These are phyloP conservation scores for Thecocarcelia acutangulata DNA, from an alignment of 2,888 invertebrate genomes.

Conservation along the genomic window DNA sequence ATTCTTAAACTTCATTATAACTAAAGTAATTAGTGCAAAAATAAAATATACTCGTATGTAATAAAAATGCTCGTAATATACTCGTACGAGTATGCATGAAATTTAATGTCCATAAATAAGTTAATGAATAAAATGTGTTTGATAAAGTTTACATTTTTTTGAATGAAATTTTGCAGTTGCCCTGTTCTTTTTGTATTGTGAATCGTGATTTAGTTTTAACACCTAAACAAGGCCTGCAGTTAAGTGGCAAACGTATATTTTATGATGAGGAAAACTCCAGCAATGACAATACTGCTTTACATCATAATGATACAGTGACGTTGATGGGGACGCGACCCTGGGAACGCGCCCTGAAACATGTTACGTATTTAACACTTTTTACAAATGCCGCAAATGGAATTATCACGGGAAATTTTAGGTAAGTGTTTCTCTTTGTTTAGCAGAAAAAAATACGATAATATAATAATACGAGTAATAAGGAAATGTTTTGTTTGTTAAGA, in stretches of 20 bases:
- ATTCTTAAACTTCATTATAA: constrained; percentile 2
- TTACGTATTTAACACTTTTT: constrained; percentile 85
- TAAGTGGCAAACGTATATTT: constrained; percentile 78
- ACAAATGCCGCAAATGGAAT: constrained; percentile 75
- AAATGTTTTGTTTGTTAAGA: constrained; percentile 19
- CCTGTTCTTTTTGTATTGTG: constrained; percentile 71
- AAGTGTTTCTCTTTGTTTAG: constrained; percentile 43
- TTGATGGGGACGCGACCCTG: constrained; percentile 81
- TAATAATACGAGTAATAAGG: constrained; percentile 36
- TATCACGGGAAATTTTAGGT: constrained; percentile 78
- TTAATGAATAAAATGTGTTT: constrained; percentile 5
- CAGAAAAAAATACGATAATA: no score
- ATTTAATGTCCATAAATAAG: neutral
- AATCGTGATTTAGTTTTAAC: constrained; percentile 80
- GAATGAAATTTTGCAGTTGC: constrained; percentile 68
- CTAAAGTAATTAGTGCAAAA: constrained; percentile 41
- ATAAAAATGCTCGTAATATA: neutral
- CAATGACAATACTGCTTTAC: constrained; percentile 22
- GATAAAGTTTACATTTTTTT: constrained; percentile 33
- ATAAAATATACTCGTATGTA: constrained; percentile 13
- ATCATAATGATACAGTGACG: constrained; percentile 20
- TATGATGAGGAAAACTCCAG: constrained; percentile 74
- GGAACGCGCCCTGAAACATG: constrained; percentile 87
- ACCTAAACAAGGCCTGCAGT: constrained; percentile 76
- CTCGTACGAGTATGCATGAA: constrained; percentile 38